phyloP scores from a whole-genome alignment of 92 coral and sea anemone genomes.

The Galaxea fascicularis region DNA sequence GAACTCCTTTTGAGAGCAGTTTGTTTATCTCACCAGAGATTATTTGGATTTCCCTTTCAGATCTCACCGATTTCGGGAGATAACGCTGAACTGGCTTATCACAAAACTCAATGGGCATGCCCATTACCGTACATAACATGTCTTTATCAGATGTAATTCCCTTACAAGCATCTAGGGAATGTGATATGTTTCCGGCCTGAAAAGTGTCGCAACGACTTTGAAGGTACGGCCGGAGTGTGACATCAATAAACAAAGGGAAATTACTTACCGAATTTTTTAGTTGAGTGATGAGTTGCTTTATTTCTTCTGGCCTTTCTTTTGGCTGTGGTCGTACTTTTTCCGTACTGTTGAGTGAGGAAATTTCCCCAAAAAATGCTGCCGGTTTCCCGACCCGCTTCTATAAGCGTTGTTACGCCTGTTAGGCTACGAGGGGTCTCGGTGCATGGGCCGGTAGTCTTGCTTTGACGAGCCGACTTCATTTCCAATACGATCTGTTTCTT shows the following conservation, averaged over 20 bases:
- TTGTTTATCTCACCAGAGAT: too few species aligned
- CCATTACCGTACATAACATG: constrained; percentile 24
- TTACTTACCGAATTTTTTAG: neutral
- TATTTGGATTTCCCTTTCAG: too few species aligned
- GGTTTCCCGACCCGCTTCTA: constrained; percentile 2
- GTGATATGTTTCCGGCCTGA: too few species aligned
- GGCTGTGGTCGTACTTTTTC: constrained; percentile 26
- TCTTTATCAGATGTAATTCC: constrained; percentile 34
- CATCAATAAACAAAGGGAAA: neutral
- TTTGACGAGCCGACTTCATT: too few species aligned
- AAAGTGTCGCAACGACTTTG: constrained; percentile 20
- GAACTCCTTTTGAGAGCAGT: too few species aligned
- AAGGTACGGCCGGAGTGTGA: constrained; percentile 12
- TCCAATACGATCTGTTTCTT: too few species aligned
- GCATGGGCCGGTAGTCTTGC: neutral
- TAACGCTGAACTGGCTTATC: constrained; percentile 39
- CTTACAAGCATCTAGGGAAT: constrained; percentile 38
- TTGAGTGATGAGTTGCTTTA: constrained; percentile 17
- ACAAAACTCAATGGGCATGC: constrained; percentile 14
- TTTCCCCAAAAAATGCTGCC: constrained; percentile 22
- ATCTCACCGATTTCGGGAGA: constrained; percentile 21
- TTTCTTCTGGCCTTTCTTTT: constrained; percentile 15
- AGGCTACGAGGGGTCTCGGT: constrained; percentile 2
- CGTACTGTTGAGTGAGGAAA: neutral
- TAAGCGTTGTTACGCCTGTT: constrained; percentile 18